Percentiles rank a stretch among this genome's conserved stretches.
Conservation (phyloP, 2,113 vertebrate genomes). For the Trochalopteron elliotii region DNA sequence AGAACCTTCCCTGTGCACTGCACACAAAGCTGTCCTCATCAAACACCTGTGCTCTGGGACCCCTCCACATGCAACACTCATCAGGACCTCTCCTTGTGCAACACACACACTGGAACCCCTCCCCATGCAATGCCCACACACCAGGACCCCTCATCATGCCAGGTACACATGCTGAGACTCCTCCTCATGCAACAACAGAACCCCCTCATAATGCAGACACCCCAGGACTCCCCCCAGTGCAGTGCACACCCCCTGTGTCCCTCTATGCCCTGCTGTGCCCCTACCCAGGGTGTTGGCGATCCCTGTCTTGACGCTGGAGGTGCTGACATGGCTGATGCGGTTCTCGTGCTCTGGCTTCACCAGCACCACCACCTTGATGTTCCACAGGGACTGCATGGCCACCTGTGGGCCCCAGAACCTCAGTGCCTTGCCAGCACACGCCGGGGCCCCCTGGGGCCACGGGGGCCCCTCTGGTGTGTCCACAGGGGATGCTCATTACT, state of each 20-base stretch:
- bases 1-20: background rate
- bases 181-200: background rate
- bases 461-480: background rate
- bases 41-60: rapidly evolving
- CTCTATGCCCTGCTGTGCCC: background rate
- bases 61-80: background rate
- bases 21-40: background rate
- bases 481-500: background rate
- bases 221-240: background rate
- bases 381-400: slow-evolving; percentile 48
- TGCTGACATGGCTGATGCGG: slow-evolving; percentile 40
- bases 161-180: background rate
- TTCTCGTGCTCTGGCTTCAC: slow-evolving; percentile 50
- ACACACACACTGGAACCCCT: background rate
- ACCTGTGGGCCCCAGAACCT: background rate
- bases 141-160: background rate
- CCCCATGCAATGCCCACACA: background rate
- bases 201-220: background rate
- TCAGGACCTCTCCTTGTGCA: background rate
- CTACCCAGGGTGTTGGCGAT: slow-evolving; percentile 47
- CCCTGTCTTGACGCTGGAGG: slow-evolving; percentile 35
- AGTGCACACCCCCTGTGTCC: background rate
- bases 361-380: slow-evolving; percentile 49
- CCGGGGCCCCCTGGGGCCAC: background rate
- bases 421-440: rapidly evolving